phyloP scores from a whole-genome alignment of 92 coral and sea anemone genomes.

The Montipora capitata region DNA sequence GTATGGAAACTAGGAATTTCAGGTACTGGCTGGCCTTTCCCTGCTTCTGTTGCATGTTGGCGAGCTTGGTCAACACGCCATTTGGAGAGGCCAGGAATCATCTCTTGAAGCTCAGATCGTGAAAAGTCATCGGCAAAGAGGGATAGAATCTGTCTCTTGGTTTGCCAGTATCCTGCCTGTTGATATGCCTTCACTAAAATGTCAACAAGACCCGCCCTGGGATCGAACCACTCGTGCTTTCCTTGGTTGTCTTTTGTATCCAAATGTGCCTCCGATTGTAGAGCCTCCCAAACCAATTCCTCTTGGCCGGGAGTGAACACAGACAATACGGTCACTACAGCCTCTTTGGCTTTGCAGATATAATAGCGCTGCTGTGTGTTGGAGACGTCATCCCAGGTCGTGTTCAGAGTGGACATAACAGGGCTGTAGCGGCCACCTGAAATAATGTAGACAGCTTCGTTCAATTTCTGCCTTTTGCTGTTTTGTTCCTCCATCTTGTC shows the following conservation, averaged over 20 bases:
- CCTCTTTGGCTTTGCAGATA: conserved; percentile 55
- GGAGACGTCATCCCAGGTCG: conserved; percentile 29
- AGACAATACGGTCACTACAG: conserved; percentile 17
- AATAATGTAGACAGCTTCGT: conserved; percentile 36
- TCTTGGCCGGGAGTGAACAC: too few relatives aligned
- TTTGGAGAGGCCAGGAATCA: conserved; percentile 57
- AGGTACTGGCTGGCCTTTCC: conserved; percentile 47
- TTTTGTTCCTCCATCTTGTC: too few relatives aligned
- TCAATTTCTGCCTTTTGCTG: neutral
- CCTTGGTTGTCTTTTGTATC: too few relatives aligned
- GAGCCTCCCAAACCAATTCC: too few relatives aligned
- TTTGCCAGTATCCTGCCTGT: conserved; percentile 46
- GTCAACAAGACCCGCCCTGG: conserved; percentile 23
- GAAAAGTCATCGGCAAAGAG: neutral
- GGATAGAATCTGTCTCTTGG: conserved; percentile 8
- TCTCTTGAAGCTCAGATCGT: conserved; percentile 54
- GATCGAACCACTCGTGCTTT: too few relatives aligned
- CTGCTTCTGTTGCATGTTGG: conserved; percentile 18
- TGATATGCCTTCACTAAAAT: neutral
- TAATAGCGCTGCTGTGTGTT: conserved; percentile 44
- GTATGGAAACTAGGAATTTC: conserved; percentile 18
- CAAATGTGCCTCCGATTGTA: too few relatives aligned
- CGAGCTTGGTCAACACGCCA: conserved; percentile 69
- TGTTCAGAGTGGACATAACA: conserved; percentile 64
- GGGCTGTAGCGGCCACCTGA: conserved; percentile 61